These are phyloP conservation scores for Atrichornis clamosus DNA, from an alignment of 2,113 vertebrate genomes.

Conservation along the genomic window DNA sequence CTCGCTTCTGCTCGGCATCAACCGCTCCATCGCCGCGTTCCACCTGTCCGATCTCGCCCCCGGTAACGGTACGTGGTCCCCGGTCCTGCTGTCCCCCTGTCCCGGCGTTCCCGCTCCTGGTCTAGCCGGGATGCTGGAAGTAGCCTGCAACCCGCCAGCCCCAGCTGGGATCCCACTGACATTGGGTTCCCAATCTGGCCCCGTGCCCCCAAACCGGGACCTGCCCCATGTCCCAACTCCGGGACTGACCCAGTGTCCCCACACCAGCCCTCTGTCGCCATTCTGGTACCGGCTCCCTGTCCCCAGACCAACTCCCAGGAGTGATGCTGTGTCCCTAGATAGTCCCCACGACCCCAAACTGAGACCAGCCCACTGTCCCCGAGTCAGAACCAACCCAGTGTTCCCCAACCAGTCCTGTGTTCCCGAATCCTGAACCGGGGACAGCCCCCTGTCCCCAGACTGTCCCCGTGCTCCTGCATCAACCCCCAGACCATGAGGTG, in stretches of 20 bases:
- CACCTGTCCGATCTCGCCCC: constrained; percentile 77
- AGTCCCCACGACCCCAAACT: accelerated
- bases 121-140: background rate
- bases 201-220: background rate
- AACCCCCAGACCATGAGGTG: background rate
- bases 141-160: background rate
- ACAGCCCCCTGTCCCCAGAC: background rate
- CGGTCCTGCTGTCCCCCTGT: background rate
- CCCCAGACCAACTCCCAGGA: background rate
- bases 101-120: background rate
- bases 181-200: too few relatives aligned
- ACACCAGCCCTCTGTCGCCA: accelerated
- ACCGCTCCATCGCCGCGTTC: constrained; percentile 73
- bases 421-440: background rate
- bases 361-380: background rate
- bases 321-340: accelerated
- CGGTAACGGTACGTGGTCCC: constrained; percentile 77
- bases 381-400: accelerated
- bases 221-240: background rate
- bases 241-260: background rate
- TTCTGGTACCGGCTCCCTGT: background rate
- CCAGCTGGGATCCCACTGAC: background rate
- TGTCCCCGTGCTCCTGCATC: background rate
- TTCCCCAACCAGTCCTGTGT: background rate
- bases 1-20: constrained; percentile 79